Base-by-base conservation (phyloP, 2,797 vertebrate species). In the Coregonus ussuriensis region DNA sequence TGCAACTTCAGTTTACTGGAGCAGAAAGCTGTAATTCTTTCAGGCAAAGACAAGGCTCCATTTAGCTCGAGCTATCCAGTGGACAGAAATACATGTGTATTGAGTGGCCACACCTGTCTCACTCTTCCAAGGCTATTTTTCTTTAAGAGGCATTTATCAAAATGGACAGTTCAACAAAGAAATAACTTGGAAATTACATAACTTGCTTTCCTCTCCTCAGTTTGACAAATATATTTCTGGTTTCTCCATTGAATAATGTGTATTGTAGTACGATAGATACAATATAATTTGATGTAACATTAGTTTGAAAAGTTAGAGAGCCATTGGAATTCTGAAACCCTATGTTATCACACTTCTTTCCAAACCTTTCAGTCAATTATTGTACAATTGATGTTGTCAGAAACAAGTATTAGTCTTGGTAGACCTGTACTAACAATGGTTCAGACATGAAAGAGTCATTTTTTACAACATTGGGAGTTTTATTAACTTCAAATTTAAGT, bases 401-500 rank as follows among this genome's bases (percentile, higher is more conserved):
- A 25, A 11, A 47, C 41, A 2, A 47, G 41, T 47, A n/a, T 51
- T 4, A 78, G 4, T 21, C 77, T 69, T 16, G 25, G 21, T 18
- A 41, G 16, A 37, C 15, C 37, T 68, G 13, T 16, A 16, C 15
- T 33, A 68, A 9, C 5, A 35, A 35, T 4, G 11, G 3, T 37
- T 41, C 7, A 72, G 68, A 73, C 79, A 37, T 79, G 56, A 66
- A 80, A 74, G 14, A 83, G 72, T 85, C 72, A 84, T 52, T 47
- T 71, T 53, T 71, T 53, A 75, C 66, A 80, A 81, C 80, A 73
- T 84, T 70, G 71, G 37, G 67, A 77, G 15, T 76, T 91, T 89
- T 89, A 92, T 91, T 93, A 91, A 83, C 83, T 83, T 85, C 73
- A 83, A 63, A 79, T 77, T 83, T 87, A 85, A 88, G 85, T 88